Percentiles rank a stretch among this genome's conserved stretches.
Conservation (phyloP, 1,140 invertebrate species). For the Heliconius congener region DNA sequence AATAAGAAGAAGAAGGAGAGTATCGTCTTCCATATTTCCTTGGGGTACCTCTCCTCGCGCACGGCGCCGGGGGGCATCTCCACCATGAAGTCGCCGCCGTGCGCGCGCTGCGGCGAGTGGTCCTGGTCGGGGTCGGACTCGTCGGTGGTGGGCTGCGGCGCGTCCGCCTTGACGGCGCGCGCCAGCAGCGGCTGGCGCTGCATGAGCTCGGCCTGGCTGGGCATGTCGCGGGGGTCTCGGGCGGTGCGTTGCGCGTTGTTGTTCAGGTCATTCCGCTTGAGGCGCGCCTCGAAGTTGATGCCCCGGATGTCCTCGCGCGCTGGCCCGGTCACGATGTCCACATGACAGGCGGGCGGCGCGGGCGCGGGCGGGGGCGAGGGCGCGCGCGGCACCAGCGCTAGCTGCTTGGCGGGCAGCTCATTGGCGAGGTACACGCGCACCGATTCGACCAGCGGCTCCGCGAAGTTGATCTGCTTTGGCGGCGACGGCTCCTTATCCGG, state of each 20-base stretch:
- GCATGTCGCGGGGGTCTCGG: conserved; percentile 62
- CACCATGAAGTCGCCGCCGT: conserved; percentile 72
- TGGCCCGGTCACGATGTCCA: conserved; percentile 65
- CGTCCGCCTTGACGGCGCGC: conserved; percentile 66
- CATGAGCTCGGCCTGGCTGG: conserved; percentile 76
- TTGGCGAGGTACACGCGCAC: conserved; percentile 77
- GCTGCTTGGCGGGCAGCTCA: conserved; percentile 71
- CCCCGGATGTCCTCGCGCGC: conserved; percentile 71
- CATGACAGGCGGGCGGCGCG: conserved; percentile 62
- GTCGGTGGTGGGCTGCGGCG: conserved; percentile 68
- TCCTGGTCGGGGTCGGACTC: conserved; percentile 77
- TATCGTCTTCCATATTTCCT: conserved; percentile 78
- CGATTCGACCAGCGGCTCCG: conserved; percentile 77
- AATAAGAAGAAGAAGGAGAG: conserved; percentile 78
- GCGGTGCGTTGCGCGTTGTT: conserved; percentile 67
- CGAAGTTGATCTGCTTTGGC: conserved; percentile 67
- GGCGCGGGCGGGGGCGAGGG: conserved; percentile 49
- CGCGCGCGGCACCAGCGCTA: conserved; percentile 55
- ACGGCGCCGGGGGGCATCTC: conserved; percentile 72
- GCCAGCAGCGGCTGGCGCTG: conserved; percentile 79
- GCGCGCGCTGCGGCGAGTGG: conserved; percentile 62
- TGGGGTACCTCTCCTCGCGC: conserved; percentile 76
- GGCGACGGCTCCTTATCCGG: conserved; percentile 70
- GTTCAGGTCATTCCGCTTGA: conserved; percentile 79
- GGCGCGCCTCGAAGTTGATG: conserved; percentile 72